Conservation (phyloP, 92 coral and sea anemone genomes). For the Montipora capitata region DNA sequence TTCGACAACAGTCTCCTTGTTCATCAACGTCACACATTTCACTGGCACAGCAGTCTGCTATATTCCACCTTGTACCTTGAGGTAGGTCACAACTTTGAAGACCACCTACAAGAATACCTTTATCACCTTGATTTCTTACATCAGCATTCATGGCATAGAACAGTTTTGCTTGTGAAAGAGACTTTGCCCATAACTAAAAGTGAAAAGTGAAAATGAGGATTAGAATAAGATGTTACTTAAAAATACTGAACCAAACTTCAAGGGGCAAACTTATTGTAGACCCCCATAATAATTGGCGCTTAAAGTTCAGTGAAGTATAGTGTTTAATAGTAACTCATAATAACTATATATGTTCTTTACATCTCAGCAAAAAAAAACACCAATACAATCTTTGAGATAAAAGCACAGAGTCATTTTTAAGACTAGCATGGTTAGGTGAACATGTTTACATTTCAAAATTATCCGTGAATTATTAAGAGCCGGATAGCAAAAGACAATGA, state of each 20-base stretch:
- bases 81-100: constrained; percentile 50
- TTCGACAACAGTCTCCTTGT: constrained; percentile 48
- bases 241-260: too few species aligned
- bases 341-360: too few species aligned
- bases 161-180: constrained; percentile 66
- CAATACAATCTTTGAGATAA: neutral
- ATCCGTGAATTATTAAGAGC: neutral
- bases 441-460: neutral
- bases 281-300: too few species aligned
- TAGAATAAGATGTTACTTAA: neutral
- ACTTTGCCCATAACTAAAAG: constrained; percentile 66
- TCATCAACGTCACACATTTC: constrained; percentile 66
- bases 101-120: constrained; percentile 70
- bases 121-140: constrained; percentile 48
- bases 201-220: constrained; percentile 5
- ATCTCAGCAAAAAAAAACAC: neutral
- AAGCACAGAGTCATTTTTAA: too few species aligned
- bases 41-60: constrained; percentile 47
- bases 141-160: constrained; percentile 49
- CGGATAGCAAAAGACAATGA: neutral
- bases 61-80: constrained; percentile 30
- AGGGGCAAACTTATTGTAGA: too few species aligned
- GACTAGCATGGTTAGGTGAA: neutral
- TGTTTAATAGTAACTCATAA: too few species aligned
- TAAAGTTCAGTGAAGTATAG: too few species aligned